Evolutionary conservation across 92 coral and sea anemone species (phyloP), one percentile per base, ranked within the genome.

Genomic region (Chrysogorgia sp.): DNA sequence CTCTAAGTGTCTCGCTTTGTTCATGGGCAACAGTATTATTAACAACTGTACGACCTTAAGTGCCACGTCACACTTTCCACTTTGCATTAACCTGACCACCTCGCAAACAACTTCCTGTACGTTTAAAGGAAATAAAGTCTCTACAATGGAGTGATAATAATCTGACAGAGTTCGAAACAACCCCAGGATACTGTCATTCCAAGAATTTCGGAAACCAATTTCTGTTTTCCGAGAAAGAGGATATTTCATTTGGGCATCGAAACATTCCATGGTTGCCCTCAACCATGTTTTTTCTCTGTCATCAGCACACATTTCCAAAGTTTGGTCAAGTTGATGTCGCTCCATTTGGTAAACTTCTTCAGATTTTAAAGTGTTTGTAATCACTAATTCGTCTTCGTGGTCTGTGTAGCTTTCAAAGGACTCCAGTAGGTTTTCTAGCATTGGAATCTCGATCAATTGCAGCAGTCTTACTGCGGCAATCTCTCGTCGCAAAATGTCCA

Each of bases 41-140:
- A 96, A 62, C 72, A 96, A 81, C 50, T 81, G 83, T 79, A 96
- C 75, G 17, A 89, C 85, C 22, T 23, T 53, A 0, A 72, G 65
- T 20, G 80, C 30, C 24, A 78, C 68, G 9, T 77, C 80, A 74
- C 74, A 62, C 79, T 62, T 87, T 5, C 84, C 75, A 32, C 43
- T 31, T 24, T 67, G 67, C 77, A 89, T 50, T 14, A 81, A 75
- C 41, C 57, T 31, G 4, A 90, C 67, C 9, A 92, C 75, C 28
- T 82, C 89, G 48, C 88, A 86, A 0, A 96, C 86, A 29, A 91
- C 75, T 40, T 71, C 79, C 34, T 80, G 35, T 23, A 87, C 75
- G 83, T 82, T 89, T 34, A 82, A 64, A 35, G 99, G 99, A 21
- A 96, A 82, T 63, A 96, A 77, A 4, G 99, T 71, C 60, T 96